Evolutionary conservation across 2,113 vertebrate genomes (phyloP), one percentile per base, ranked within the genome.

Genomic region (Scomber scombrus): DNA sequence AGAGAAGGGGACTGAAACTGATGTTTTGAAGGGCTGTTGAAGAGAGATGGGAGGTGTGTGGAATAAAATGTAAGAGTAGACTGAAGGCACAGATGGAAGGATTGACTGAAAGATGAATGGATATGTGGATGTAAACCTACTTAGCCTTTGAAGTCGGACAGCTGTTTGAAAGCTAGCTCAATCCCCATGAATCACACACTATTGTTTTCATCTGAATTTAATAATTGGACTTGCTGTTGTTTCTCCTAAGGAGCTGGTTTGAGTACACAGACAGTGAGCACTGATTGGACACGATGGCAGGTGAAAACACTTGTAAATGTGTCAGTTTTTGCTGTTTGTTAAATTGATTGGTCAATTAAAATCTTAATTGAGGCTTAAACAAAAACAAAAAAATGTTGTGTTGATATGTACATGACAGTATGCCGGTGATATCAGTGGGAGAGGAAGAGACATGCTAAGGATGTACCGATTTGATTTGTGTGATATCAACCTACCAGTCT

Each of bases 1-100:
- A 50, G 19, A 81, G 57, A 75, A 66, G 34, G 34, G 11, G 47
- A 64, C 45, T 34, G n/a, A 78, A 83, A 74, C 55, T 75, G 15
- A 12, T 55, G 29, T 71, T 81, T 78, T 82, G 47, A 50, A 43
- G 63, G 55, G 26, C 34, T 57, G 55, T 29, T n/a, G 26, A 29
- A 82, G 61, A 52, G 63, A 77, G 47, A 76, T 75, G 12, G 14
- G 18, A 73, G 50, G 21, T 45, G 11, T 14, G 45, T 2, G 3
- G 31, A 31, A 65, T 49, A 12, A 60, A 60, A 70, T 50, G 15
- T 46, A 51, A 31, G 43, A 63, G 50, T 18, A 15, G 55, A 56
- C 43, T 52, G 11, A 19, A 64, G 18, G 21, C 11, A 18, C 47
- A 29, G 43, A 64, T 29, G 34, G 51, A 75, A 55, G 19, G 66